Evolutionary conservation across 2,797 vertebrate genomes (phyloP), one percentile per base, ranked within the genome.

Genomic region (Toxotes lorentzi): DNA sequence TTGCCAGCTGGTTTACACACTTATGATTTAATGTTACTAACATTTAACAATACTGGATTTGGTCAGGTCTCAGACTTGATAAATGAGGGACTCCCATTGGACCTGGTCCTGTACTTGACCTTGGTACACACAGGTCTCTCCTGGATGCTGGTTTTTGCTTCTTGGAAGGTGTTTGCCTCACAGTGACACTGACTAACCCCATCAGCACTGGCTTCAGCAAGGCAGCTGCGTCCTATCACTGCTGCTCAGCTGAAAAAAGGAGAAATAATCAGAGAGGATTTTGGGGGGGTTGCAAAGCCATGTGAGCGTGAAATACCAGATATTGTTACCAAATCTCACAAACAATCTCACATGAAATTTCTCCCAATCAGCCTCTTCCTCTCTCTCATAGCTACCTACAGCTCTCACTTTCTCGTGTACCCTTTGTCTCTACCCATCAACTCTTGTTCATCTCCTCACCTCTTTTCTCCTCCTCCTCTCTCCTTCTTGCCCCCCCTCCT

Each of bases 331-430:
- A 34, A 78, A 88, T 86, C 83, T 81, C 82, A 86, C 76, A 78
- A 89, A 88, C 79, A 79, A 80, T 76, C 89, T 84, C 88, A 86
- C 76, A 69, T 77, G 60, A 86, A 88, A 81, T 89, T 85, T 88
- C 81, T 91, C 81, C 79, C 79, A 82, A 85, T 85, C 86, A 83
- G 16, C 65, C 75, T 76, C 51, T 60, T 62, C 70, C 66, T 59
- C 35, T 77, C 45, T 53, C 50, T 78, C 60, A 27, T 59, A 69
- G 43, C 80, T 45, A 53, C 51, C 80, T 45, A 53, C 51, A 72
- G 54, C 63, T 68, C 41, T 41, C 19, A 41, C 82, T 78, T 84
- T 58, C 53, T 67, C 27, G 32, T 7, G 1, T 50, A 23, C 17
- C 47, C 30, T 58, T 73, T 79, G 59, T 73, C 51, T 83, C 58